Conservation (phyloP, 1,140 invertebrate species). For the Leptinotarsa defecta region DNA sequence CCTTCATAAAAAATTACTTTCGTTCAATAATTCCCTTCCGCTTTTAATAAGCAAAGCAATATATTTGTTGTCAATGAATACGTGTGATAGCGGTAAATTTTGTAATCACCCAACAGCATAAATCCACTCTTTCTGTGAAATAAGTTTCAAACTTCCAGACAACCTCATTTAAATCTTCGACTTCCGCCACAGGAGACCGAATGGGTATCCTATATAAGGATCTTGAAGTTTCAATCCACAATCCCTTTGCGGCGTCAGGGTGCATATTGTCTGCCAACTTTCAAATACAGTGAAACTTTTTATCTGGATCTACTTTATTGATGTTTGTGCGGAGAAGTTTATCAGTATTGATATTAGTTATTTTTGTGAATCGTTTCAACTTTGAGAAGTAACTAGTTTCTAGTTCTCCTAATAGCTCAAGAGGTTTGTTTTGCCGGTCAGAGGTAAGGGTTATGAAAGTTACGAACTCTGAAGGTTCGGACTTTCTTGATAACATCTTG, state of each 20-base stretch:
- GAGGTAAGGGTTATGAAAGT: background rate
- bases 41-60: no score
- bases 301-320: background rate
- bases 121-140: background rate
- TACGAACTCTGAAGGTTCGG: background rate
- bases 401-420: background rate
- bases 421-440: background rate
- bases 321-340: background rate
- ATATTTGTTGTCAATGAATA: no score
- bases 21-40: no score
- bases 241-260: background rate
- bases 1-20: no score
- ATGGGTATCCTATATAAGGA: slow-evolving; percentile 5
- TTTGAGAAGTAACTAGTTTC: background rate
- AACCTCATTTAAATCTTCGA: background rate
- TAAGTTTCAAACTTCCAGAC: background rate
- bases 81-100: background rate
- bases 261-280: slow-evolving; percentile 16
- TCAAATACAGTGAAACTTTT: background rate
- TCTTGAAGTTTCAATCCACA: background rate
- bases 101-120: background rate
- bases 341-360: slow-evolving; percentile 13
- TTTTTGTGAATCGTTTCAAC: slow-evolving; percentile 2
- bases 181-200: background rate
- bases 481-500: no score